Conservation (phyloP, 2,888 invertebrate genomes). For the Drosophila quasianomalipes region DNA sequence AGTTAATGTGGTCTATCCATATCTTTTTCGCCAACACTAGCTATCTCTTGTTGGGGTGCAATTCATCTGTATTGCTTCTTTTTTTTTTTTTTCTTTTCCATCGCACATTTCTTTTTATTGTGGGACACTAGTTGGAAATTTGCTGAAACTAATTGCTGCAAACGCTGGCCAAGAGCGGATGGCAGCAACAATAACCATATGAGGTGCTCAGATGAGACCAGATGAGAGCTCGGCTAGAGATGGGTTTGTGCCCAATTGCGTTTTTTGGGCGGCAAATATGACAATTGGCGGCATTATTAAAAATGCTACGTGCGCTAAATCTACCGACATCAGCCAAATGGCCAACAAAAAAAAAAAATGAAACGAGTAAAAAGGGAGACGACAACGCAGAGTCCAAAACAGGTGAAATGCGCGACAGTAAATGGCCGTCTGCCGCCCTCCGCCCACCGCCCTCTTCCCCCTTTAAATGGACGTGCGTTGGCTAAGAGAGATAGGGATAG, state of each 20-base stretch:
- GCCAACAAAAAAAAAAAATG: constrained; percentile 14
- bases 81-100: constrained; percentile 6
- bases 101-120: constrained; percentile 50
- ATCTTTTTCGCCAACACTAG: neutral
- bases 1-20: constrained; percentile 10
- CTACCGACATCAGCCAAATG: constrained; percentile 70
- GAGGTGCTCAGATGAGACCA: constrained; percentile 14
- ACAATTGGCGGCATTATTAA: constrained; percentile 78
- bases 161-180: constrained; percentile 17
- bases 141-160: constrained; percentile 57
- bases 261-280: constrained; percentile 67
- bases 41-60: constrained; percentile 13
- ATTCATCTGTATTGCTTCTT: constrained; percentile 25
- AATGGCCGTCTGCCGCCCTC: constrained; percentile 14
- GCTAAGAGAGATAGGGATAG: neutral
- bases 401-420: constrained; percentile 49
- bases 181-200: constrained; percentile 37
- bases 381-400: constrained; percentile 46
- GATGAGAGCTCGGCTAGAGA: constrained; percentile 15
- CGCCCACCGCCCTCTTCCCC: neutral
- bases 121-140: constrained; percentile 48
- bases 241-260: constrained; percentile 59
- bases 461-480: constrained; percentile 18
- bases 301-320: constrained; percentile 77
- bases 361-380: constrained; percentile 9